Conservation (phyloP, 2,113 vertebrate genomes). For the Gasterosteus nipponicus region DNA sequence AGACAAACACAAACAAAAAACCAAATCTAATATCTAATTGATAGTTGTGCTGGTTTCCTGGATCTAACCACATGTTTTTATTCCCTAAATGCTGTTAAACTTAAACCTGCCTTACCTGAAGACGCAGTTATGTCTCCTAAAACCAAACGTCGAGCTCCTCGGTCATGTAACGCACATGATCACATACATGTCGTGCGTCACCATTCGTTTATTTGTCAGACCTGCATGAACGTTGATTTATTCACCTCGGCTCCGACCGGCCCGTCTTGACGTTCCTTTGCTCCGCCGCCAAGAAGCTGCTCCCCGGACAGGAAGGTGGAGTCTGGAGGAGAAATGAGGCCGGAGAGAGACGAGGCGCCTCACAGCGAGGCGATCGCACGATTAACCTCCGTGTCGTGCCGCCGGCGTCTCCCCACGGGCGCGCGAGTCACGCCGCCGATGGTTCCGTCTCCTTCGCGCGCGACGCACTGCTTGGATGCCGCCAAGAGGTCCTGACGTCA, state of each 20-base stretch:
- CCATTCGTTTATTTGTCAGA: neutral
- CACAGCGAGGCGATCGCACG: neutral
- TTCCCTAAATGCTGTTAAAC: too few species aligned
- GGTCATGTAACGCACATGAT: neutral
- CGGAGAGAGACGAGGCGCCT: neutral
- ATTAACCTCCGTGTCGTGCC: slow-evolving; percentile 20
- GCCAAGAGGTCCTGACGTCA: slow-evolving; percentile 3
- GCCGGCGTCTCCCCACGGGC: neutral
- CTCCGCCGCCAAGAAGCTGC: slow-evolving; percentile 28
- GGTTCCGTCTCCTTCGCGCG: neutral
- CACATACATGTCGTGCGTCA: neutral
- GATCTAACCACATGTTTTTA: too few species aligned
- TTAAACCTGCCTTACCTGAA: too few species aligned
- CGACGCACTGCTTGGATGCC: neutral
- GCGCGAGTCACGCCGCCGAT: neutral
- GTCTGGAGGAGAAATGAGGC: neutral
- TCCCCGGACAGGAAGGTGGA: slow-evolving; percentile 6
- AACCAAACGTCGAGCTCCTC: too few species aligned
- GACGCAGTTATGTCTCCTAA: too few species aligned
- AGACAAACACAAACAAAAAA: too few species aligned
- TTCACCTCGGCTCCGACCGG: neutral
- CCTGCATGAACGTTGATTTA: neutral
- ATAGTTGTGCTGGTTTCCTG: too few species aligned
- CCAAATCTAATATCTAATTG: too few species aligned
- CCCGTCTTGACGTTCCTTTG: slow-evolving; percentile 16